Evolutionary conservation across 2,888 invertebrate genomes (phyloP), one percentile per base, ranked within the genome.

Genomic region (Isoperla grammatica): DNA sequence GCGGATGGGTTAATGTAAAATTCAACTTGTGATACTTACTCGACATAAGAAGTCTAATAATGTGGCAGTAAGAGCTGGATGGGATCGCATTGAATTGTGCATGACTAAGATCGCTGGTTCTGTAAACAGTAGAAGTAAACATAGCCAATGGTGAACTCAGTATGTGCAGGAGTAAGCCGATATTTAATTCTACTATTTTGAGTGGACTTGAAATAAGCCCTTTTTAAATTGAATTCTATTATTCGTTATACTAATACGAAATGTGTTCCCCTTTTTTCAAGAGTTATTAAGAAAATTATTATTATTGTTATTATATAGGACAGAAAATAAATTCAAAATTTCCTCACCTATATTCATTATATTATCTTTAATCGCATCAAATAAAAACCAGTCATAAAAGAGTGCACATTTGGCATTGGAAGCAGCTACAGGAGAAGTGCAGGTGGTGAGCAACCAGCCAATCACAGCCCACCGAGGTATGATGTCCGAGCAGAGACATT

Each of bases 401-500:
- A 95, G 78, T 13, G 94, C 91, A 60, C 95, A 76, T 76, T 95
- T 95, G 48, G 93, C 91, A 79, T 93, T 93, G 55, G 92, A 88
- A 60, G 90, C 89, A 48, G 92, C 91, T 37, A 92, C 90, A 71
- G 85, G 87, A 46, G 91, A 90, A 40, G 93, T 94, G 72, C 92
- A 93, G 12, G 93, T 92, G 45, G 92, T 92, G 60, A 95, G 79
- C 8, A 95, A 81, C 95, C 95, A 95, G 59, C 94, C 93, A 70
- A 95, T 94, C 48, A 95, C 90, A 64, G 94, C 94, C 95, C 95
- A 95, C 67, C 95, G 81, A 66, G 95, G 95, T 74, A 93, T 93
- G 73, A 95, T 90, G 72, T 95, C 94, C n/a, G 94, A 94, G 75
- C 92, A 90, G 56, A 95, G 78, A 53, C 94, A 79, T 75, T 95